phyloP scores from a whole-genome alignment of 2,797 vertebrate species.

The Pachyuromys duprasi region DNA sequence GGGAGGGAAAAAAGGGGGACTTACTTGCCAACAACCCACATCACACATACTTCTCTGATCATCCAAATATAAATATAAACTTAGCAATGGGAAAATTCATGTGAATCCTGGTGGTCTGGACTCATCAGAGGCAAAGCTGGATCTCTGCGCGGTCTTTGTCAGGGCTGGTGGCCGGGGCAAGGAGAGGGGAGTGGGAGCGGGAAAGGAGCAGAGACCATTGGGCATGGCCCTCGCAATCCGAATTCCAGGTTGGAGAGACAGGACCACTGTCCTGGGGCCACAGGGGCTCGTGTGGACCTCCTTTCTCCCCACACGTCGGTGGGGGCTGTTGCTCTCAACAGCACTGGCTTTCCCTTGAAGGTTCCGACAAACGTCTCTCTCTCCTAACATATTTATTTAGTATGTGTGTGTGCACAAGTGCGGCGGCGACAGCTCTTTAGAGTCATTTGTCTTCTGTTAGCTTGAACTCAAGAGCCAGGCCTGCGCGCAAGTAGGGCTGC shows the following conservation, averaged over 20 bases:
- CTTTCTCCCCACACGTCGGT: neutral
- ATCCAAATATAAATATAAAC: constrained; percentile 86
- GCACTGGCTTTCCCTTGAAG: neutral
- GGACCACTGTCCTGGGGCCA: neutral
- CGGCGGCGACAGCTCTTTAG: neutral
- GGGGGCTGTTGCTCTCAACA: neutral
- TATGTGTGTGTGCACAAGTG: too few relatives aligned
- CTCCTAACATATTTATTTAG: neutral
- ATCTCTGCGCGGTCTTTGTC: constrained; percentile 76
- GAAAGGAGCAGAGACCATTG: neutral
- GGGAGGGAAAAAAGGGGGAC: constrained; percentile 46
- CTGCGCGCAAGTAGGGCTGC: neutral
- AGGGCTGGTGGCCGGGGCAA: constrained; percentile 78
- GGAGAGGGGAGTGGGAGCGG: constrained; percentile 33
- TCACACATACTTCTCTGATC: constrained; percentile 85
- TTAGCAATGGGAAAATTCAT: constrained; percentile 87
- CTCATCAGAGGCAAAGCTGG: constrained; percentile 84
- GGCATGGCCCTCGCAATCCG: neutral
- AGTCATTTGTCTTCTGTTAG: neutral
- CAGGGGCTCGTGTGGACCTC: neutral
- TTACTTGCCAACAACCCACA: constrained; percentile 83
- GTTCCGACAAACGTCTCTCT: neutral
- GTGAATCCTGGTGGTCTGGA: constrained; percentile 87
- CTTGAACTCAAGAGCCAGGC: neutral
- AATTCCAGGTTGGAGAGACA: neutral